Conservation (phyloP, 2,888 invertebrate genomes). For the Colletes collaris region DNA sequence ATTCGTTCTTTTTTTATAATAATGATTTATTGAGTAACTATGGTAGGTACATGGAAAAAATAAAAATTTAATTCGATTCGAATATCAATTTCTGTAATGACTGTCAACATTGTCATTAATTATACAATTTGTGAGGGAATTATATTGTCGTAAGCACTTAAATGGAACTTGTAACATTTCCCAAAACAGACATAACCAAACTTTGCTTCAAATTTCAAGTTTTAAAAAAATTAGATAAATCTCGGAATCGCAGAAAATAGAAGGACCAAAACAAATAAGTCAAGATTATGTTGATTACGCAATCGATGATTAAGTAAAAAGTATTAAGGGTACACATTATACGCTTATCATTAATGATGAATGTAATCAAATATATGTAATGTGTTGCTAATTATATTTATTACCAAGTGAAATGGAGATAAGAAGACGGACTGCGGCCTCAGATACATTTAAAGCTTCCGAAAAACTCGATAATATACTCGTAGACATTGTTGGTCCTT, state of each 20-base stretch:
- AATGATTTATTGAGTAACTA: neutral
- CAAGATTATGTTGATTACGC: constrained; percentile 2
- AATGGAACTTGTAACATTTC: neutral
- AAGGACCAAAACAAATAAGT: neutral
- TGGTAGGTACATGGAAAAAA: too few species aligned
- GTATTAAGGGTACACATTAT: constrained; percentile 20
- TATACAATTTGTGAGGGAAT: neutral
- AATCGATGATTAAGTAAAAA: constrained; percentile 10
- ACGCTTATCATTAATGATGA: neutral
- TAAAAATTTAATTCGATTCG: neutral
- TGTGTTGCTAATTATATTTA: neutral
- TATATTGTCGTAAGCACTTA: constrained; percentile 6
- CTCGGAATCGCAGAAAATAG: neutral
- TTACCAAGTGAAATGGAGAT: constrained; percentile 87
- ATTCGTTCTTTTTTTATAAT: too few species aligned
- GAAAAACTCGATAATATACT: constrained; percentile 79
- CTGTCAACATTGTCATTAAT: neutral
- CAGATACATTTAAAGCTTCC: constrained; percentile 85
- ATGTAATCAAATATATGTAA: neutral
- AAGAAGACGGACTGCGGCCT: constrained; percentile 87
- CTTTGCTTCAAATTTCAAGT: neutral
- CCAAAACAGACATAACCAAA: constrained; percentile 1
- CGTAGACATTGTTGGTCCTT: constrained; percentile 22
- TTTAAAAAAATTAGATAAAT: neutral
- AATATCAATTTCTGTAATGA: neutral